Evolutionary conservation across 2,113 vertebrate species (phyloP).

Genomic region (Prunella himalayana): DNA sequence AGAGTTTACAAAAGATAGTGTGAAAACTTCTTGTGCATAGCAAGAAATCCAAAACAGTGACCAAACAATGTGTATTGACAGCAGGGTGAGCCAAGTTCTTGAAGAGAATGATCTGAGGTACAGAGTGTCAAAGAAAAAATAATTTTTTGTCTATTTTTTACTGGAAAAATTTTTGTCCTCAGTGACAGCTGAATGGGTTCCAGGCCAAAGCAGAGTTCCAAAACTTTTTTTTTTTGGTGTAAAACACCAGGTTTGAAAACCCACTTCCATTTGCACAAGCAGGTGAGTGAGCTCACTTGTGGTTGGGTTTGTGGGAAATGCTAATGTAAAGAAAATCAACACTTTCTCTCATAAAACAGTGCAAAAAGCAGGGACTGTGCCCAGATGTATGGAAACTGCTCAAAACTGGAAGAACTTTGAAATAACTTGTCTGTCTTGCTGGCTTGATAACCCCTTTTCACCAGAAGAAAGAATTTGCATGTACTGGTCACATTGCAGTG

Average conservation of each 20-base stretch:
- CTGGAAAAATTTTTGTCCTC: not conserved
- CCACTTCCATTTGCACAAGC: not conserved
- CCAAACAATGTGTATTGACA: not conserved
- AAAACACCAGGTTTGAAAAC: not conserved
- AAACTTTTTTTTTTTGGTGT: not conserved
- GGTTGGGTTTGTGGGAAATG: not conserved
- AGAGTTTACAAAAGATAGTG: not conserved
- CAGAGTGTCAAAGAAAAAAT: not conserved
- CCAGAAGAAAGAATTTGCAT: not conserved
- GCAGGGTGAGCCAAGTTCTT: not conserved
- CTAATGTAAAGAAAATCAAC: not conserved
- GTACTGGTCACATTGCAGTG: not conserved
- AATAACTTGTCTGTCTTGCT: not conserved
- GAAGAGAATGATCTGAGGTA: conserved; percentile 30
- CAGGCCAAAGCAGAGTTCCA: not conserved
- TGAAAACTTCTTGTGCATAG: conserved; percentile 33
- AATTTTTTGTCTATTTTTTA: not conserved
- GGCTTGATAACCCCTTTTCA: not conserved
- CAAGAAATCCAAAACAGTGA: conserved; percentile 52
- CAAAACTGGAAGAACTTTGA: not conserved
- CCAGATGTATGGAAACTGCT: not conserved
- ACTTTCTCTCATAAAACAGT: not conserved
- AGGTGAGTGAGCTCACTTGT: not conserved
- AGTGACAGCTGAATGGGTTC: not conserved
- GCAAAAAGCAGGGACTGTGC: not conserved